Base-by-base conservation (phyloP, 1,140 invertebrate species). In the Diorhabda sublineata region DNA sequence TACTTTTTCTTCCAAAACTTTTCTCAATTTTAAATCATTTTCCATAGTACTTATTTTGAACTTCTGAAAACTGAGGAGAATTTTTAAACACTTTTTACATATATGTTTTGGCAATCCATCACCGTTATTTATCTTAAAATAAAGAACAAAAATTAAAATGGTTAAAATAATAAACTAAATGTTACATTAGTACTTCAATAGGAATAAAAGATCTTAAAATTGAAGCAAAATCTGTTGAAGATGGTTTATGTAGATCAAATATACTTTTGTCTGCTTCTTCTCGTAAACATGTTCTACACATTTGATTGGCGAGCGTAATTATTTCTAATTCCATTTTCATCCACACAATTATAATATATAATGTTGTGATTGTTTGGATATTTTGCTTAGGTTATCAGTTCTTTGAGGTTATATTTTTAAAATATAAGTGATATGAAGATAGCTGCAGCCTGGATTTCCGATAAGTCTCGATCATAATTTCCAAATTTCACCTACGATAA, bases 31-130 rank as follows among this genome's bases (percentile, higher is more conserved):
- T 3, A 58, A 69, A 60, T 66, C 74, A 67, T 44, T 75, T 64
- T 69, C 72, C 45, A 70, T 66, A 60, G 56, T 66, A 0, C 68
- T 67, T 42, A 61, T 60, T 69, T 73, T 75, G 67, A 80, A 80
- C 68, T 75, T 76, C 61, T 78, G 76, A 11, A 77, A 68, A 3
- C 70, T 67, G n/a, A 74, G 72, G 3, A 80, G 63, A 59, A 62
- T 74, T 5, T 67, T 75, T 3, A 75, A 67, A 68, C 78, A 80
- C 72, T 75, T 75, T 42, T 2, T 74, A 76, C 42, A 79, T 57
- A 61, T 67, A 42, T 60, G 8, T 60, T 59, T 58, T 11, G 65
- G 65, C 26, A 67, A 42, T n/a, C 68, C 71, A 60, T 78, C 78
- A 57, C 73, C 69, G 61, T 67, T 64, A 58, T 66, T 61, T 11